These are phyloP conservation scores for Microcebus murinus DNA, from an alignment of 2,113 vertebrate species.

Conservation along the genomic window DNA sequence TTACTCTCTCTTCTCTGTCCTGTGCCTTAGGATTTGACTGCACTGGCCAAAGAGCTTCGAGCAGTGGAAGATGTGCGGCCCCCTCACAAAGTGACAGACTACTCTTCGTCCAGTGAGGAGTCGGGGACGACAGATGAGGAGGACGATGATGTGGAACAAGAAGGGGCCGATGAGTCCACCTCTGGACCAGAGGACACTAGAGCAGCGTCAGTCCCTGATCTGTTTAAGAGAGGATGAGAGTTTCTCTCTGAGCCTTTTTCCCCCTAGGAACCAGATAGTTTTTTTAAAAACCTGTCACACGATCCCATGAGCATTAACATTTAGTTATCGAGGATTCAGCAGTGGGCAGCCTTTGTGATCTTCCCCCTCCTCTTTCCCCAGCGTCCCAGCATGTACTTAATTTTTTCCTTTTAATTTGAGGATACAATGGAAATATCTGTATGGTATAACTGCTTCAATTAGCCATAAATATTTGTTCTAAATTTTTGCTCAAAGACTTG, in stretches of 20 bases:
- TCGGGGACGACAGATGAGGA: constrained; percentile 98
- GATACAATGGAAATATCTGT: neutral
- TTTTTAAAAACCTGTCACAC: neutral
- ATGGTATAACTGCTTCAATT: neutral
- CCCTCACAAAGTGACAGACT: constrained; percentile 97
- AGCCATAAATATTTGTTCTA: neutral
- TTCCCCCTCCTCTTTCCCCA: neutral
- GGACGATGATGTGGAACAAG: constrained; percentile 97
- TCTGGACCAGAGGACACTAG: constrained; percentile 95
- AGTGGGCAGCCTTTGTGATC: neutral
- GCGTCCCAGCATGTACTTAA: fast-evolving
- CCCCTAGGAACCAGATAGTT: neutral
- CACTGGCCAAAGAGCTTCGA: constrained; percentile 96
- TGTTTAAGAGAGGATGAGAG: neutral
- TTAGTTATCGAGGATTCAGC: fast-evolving
- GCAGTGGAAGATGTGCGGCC: constrained; percentile 96
- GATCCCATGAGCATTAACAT: neutral
- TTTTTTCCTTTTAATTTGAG: neutral
- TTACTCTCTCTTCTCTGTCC: neutral
- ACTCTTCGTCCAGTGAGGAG: constrained; percentile 98
- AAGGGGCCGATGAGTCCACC: constrained; percentile 94
- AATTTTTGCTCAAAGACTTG: neutral
- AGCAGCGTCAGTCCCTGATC: constrained; percentile 90
- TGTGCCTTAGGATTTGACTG: constrained; percentile 92
- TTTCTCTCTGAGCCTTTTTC: neutral